Base-by-base conservation (phyloP, 2,888 invertebrate genomes). In the Drosophila prolongata region DNA sequence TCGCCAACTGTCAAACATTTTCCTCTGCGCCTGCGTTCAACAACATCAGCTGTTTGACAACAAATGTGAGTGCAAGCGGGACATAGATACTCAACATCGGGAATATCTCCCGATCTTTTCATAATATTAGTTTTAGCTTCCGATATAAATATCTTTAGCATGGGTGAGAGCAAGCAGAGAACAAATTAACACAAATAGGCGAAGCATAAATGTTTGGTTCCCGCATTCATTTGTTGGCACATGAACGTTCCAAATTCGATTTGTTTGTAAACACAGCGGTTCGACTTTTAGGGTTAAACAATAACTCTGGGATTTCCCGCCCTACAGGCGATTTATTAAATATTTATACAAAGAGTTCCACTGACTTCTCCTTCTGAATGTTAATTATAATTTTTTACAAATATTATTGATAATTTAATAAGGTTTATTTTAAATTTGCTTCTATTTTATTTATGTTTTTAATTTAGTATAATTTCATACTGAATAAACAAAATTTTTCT, bases 241-340 rank as follows among this genome's bases (percentile, higher is more conserved):
- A 50, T 67, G 60, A 50, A 46, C 16, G 38, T 40, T 44, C n/a
- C 10, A 44, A 40, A 64, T 40, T 30, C 16, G 30, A 66, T 54
- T 75, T 80, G 73, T 81, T 84, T 80, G 67, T 84, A 84, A 82
- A 84, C 82, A 85, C 77, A 59, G 8, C 8, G 3, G 37, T 9
- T 43, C 10, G 14, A 24, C 11, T 6, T 55, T 14, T 46, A 19
- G 8, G 10, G 11, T 19, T 27, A 6, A 53, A 11, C n/a, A 52
- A 52, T 14, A 52, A 9, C 16, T 30, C 8, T 10, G 9, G 16
- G 16, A 14, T 46, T 40, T 46, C 38, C 38, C 46, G 10, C 2
- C 34, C 11, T 35, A 13, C 13, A 16, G 1, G 1, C 24, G 34
- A 10, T 14, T 44, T 38, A 37, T 30, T 30, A 4, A n/a, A n/a